Conservation (phyloP, 2,797 vertebrate genomes). For the Aselliscus stoliczkanus region DNA sequence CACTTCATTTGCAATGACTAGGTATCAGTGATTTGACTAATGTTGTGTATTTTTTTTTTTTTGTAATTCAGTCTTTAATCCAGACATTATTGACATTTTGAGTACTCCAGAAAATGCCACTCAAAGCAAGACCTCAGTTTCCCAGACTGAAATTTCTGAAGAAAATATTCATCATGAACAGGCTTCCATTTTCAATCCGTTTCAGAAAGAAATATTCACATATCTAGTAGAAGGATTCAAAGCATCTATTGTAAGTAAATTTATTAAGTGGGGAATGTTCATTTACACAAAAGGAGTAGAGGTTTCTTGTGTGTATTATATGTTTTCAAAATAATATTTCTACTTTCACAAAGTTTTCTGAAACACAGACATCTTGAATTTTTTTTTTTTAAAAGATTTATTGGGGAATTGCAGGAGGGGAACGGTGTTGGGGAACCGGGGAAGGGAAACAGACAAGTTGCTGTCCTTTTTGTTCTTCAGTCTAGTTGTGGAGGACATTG, state of each 20-base stretch:
- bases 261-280: background rate
- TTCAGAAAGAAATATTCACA: conserved; percentile 91
- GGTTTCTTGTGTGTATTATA: background rate
- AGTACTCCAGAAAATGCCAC: conserved; percentile 88
- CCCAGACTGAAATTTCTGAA: conserved; percentile 84
- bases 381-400: too few species aligned
- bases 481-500: too few species aligned
- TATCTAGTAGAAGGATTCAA: conserved; percentile 94
- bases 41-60: conserved; percentile 43
- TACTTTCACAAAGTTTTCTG: background rate
- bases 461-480: too few species aligned
- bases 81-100: conserved; percentile 89
- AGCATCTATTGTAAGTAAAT: conserved; percentile 88
- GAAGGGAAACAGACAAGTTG: too few species aligned
- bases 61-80: conserved; percentile 84
- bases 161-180: conserved; percentile 84
- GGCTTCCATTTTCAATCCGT: conserved; percentile 86
- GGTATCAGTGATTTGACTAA: conserved; percentile 36
- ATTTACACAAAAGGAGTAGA: background rate
- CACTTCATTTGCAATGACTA: background rate
- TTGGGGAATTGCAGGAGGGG: too few species aligned
- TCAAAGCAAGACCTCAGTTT: conserved; percentile 81
- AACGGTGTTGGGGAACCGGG: too few species aligned
- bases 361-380: background rate
- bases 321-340: background rate